A percentile compares a stretch with the other conserved stretches of the same genome.
Conservation (phyloP, 2,888 invertebrate genomes). For the Drosophila helvetica region DNA sequence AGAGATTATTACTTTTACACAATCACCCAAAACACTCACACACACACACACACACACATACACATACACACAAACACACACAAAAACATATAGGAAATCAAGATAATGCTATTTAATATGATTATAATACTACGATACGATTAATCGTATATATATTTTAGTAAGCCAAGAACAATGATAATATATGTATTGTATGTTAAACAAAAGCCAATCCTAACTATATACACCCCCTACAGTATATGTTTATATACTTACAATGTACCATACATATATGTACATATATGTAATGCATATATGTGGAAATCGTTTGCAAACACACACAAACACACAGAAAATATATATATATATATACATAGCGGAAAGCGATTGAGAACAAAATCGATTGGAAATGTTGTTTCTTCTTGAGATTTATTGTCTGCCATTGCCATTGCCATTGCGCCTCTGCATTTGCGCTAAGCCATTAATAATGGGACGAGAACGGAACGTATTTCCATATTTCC, state of each 20-base stretch:
- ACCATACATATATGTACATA: slow-evolving; percentile 15
- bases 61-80: slow-evolving; percentile 27
- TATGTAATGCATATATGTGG: slow-evolving; percentile 20
- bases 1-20: slow-evolving; percentile 77
- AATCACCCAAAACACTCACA: slow-evolving; percentile 39
- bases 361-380: slow-evolving; percentile 47
- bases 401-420: slow-evolving; percentile 46
- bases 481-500: slow-evolving; percentile 16
- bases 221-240: slow-evolving; percentile 26
- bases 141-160: slow-evolving; percentile 63
- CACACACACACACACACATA: slow-evolving; percentile 24
- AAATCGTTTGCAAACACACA: slow-evolving; percentile 44
- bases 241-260: slow-evolving; percentile 7
- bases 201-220: slow-evolving; percentile 68
- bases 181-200: slow-evolving; percentile 42
- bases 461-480: slow-evolving; percentile 12
- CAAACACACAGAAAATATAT: slow-evolving; percentile 42
- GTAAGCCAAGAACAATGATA: slow-evolving; percentile 71
- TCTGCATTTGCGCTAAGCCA: slow-evolving; percentile 70
- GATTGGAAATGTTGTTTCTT: slow-evolving; percentile 28
- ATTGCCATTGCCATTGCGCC: slow-evolving; percentile 23
- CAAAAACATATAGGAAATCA: slow-evolving; percentile 34
- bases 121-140: slow-evolving; percentile 30
- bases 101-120: slow-evolving; percentile 51
- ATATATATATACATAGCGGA: slow-evolving; percentile 56